These are phyloP conservation scores for Indicator maculatus DNA, from an alignment of 2,113 vertebrate genomes.

Conservation along the genomic window DNA sequence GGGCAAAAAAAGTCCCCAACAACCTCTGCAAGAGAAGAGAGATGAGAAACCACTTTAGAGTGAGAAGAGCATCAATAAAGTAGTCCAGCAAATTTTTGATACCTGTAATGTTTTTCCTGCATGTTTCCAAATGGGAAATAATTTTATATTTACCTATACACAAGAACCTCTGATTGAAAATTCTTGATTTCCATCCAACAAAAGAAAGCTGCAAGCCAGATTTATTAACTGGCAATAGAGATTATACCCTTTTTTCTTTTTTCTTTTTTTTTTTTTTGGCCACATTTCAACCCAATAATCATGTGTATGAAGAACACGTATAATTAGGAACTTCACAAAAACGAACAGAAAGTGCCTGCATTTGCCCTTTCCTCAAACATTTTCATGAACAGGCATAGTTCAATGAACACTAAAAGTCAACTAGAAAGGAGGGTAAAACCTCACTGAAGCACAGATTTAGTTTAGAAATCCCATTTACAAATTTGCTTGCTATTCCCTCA, in stretches of 20 bases:
- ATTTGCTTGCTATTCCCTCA: neutral
- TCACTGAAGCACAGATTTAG: neutral
- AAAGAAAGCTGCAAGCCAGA: neutral
- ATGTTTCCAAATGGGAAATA: neutral
- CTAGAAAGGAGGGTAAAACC: neutral
- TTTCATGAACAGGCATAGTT: neutral
- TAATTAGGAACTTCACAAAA: neutral
- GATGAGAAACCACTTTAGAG: neutral
- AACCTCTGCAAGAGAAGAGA: neutral
- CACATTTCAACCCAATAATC: neutral
- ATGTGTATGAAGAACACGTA: neutral
- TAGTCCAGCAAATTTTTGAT: neutral
- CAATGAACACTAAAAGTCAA: neutral
- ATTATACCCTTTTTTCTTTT: neutral
- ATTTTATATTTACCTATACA: neutral
- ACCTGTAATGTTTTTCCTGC: neutral
- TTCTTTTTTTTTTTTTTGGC: neutral
- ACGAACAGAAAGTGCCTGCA: neutral
- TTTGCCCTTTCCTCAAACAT: neutral
- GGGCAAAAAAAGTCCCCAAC: accelerated
- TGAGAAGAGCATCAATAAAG: neutral
- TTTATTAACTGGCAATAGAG: neutral
- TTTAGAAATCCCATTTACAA: neutral
- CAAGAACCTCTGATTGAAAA: neutral
- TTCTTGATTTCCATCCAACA: neutral